phyloP scores from a whole-genome alignment of 2,888 invertebrate species.

The Gisinianus flammeolus region DNA sequence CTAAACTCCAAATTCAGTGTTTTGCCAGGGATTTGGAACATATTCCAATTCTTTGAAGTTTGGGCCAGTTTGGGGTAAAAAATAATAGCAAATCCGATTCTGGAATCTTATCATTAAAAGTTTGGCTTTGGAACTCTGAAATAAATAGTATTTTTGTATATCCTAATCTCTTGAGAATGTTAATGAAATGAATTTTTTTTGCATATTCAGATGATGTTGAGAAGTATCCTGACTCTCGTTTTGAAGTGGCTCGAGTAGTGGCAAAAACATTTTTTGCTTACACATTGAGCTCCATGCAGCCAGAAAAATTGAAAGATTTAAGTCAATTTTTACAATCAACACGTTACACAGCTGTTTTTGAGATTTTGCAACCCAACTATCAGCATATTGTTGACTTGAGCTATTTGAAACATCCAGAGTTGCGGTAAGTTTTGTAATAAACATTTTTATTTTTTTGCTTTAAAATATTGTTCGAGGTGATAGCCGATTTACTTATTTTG shows the following conservation, averaged over 20 bases:
- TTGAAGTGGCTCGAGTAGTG: slow-evolving; percentile 61
- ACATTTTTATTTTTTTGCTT: no score
- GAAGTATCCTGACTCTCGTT: slow-evolving; percentile 60
- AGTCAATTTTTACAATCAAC: slow-evolving; percentile 51
- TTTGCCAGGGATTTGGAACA: no score
- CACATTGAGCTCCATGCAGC: slow-evolving; percentile 52
- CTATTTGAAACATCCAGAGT: slow-evolving; percentile 59
- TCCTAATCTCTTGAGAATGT: no score
- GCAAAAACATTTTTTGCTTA: slow-evolving; percentile 59
- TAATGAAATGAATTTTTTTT: not conserved
- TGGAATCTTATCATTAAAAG: no score
- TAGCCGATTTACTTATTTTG: no score
- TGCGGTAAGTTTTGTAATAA: slow-evolving; percentile 57
- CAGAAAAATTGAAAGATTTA: slow-evolving; percentile 44
- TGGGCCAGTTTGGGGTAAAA: no score
- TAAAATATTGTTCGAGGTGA: no score
- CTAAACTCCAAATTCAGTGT: no score
- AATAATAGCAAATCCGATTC: no score
- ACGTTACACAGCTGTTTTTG: slow-evolving; percentile 62
- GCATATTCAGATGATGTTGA: slow-evolving; percentile 46
- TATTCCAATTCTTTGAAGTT: no score
- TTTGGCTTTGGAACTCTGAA: no score
- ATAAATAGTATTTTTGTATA: no score
- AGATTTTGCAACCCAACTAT: slow-evolving; percentile 62
- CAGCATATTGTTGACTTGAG: slow-evolving; percentile 64